A percentile compares a stretch with the other conserved stretches of the same genome.
phyloP scores from a whole-genome alignment of 1,140 invertebrate genomes.

The Tetramorium alpestre region DNA sequence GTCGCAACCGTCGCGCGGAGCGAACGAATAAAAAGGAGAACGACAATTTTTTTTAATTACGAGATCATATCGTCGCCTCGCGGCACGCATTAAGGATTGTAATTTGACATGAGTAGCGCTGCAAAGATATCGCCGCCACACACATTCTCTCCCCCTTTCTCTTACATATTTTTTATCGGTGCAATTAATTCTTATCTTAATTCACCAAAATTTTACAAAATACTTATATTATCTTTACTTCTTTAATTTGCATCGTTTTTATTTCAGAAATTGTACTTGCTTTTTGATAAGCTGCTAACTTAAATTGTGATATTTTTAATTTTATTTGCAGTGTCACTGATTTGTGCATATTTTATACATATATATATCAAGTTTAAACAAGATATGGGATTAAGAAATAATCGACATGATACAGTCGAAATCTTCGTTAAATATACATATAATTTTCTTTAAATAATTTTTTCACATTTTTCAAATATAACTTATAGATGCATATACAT shows the following conservation, averaged over 20 bases:
- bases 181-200: conserved; percentile 1
- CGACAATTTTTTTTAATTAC: conserved; percentile 56
- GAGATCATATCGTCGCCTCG: conserved; percentile 38
- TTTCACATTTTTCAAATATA: no score
- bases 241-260: not conserved
- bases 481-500: not conserved
- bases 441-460: not conserved
- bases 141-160: not conserved
- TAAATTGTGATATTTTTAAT: not conserved
- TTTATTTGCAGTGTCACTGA: not conserved
- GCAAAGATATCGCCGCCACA: not conserved
- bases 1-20: not conserved
- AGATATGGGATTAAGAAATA: not conserved
- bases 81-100: conserved; percentile 34
- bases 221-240: not conserved
- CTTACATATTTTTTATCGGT: no score
- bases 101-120: not conserved
- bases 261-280: not conserved
- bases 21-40: conserved; percentile 33
- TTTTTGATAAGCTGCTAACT: not conserved
- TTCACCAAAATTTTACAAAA: not conserved
- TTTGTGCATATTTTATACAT: not conserved
- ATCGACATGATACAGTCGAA: not conserved
- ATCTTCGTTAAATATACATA: not conserved
- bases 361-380: not conserved